A percentile compares a stretch with the other conserved stretches of the same genome.
These are phyloP conservation scores for Nephrotoma guestfalica DNA, from an alignment of 2,888 invertebrate genomes.

Conservation along the genomic window DNA sequence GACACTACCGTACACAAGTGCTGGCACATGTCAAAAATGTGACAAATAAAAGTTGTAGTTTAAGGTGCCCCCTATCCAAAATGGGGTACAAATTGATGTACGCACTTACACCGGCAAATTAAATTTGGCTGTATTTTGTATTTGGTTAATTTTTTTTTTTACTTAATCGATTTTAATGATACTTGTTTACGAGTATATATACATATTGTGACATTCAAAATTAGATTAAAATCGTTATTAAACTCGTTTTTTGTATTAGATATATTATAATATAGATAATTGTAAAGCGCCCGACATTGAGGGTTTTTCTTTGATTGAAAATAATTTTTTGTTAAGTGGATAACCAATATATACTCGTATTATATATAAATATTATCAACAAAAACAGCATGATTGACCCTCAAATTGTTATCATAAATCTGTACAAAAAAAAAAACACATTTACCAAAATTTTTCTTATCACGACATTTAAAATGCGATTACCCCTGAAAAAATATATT, in stretches of 20 bases:
- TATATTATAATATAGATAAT: too few species aligned
- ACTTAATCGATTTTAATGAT: not conserved
- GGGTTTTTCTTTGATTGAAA: not conserved
- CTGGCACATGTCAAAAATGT: not conserved
- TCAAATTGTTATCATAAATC: not conserved
- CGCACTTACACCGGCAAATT: not conserved
- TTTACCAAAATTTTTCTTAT: not conserved
- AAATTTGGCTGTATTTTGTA: not conserved
- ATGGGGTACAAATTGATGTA: not conserved
- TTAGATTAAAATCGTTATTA: not conserved
- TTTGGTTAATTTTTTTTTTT: not conserved
- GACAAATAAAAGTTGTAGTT: not conserved
- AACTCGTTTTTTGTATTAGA: not conserved
- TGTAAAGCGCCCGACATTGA: not conserved
- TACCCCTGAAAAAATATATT: not conserved
- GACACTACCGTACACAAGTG: not conserved
- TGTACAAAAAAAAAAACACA: not conserved
- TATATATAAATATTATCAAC: not conserved
- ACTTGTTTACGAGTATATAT: not conserved
- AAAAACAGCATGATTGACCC: not conserved
- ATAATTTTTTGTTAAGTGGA: not conserved
- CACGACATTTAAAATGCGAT: not conserved
- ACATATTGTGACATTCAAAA: not conserved
- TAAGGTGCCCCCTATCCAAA: not conserved
- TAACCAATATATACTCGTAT: not conserved